A percentile compares a stretch with the other conserved stretches of the same genome.
Conservation (phyloP, 2,113 vertebrate genomes). For the western clawed frog (Xenopus tropicalis) region UCB_Xtro_10.0 CM004446.2:60447001-60447500, state of each 20-base stretch:
- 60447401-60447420: no score
- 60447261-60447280: conserved; percentile 84
- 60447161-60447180: conserved; percentile 74
- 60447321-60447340: not conserved
- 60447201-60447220: conserved; percentile 81
- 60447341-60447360: no score
- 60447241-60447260: conserved; percentile 83
- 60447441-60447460: no score
- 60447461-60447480: no score
- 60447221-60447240: conserved; percentile 81
- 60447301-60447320: conserved; percentile 56
- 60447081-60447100: conserved; percentile 75
- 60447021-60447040: conserved; percentile 67
- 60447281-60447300: conserved; percentile 74
- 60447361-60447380: no score
- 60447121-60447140: conserved; percentile 80
- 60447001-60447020: conserved; percentile 63
- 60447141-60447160: conserved; percentile 78
- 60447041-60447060: conserved; percentile 76
- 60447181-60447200: conserved; percentile 83
- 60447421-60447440: no score
- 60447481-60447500: no score
- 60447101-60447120: conserved; percentile 78
- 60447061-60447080: conserved; percentile 80
- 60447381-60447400: no score